These are phyloP conservation scores for Mesaphorura yosii DNA, from an alignment of 1,140 invertebrate species.

Conservation along the genomic window DNA sequence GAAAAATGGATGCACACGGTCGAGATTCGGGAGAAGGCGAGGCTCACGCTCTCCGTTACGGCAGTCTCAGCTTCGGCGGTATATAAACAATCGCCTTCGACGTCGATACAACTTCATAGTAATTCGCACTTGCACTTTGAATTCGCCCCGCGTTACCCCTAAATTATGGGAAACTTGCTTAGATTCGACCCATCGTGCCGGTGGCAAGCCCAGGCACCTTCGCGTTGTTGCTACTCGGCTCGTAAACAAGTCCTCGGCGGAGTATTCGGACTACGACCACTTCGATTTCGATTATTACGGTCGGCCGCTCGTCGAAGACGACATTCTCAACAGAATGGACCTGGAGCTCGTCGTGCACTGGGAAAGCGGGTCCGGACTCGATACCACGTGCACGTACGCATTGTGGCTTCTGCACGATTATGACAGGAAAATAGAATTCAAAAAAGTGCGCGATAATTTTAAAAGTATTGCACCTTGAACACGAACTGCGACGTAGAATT, in stretches of 20 bases:
- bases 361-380: constrained; percentile 18
- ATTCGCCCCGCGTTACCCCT: neutral
- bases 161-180: neutral
- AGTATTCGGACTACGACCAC: no score
- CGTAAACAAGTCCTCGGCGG: no score
- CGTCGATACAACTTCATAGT: neutral
- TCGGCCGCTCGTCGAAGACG: no score
- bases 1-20: neutral
- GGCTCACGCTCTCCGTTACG: neutral
- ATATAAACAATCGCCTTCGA: neutral
- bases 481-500: no score
- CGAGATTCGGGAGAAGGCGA: neutral
- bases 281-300: no score
- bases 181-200: neutral
- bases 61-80: neutral
- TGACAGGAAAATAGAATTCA: no score
- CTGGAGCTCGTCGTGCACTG: constrained; percentile 18
- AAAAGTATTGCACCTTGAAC: no score
- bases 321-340: no score
- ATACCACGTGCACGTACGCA: constrained; percentile 27
- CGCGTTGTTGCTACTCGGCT: neutral
- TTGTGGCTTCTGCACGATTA: no score
- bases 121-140: neutral
- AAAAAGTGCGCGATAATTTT: no score
- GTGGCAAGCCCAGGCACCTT: neutral